phyloP scores from a whole-genome alignment of 2,113 vertebrate genomes.

The Trematomus loennbergii region DNA sequence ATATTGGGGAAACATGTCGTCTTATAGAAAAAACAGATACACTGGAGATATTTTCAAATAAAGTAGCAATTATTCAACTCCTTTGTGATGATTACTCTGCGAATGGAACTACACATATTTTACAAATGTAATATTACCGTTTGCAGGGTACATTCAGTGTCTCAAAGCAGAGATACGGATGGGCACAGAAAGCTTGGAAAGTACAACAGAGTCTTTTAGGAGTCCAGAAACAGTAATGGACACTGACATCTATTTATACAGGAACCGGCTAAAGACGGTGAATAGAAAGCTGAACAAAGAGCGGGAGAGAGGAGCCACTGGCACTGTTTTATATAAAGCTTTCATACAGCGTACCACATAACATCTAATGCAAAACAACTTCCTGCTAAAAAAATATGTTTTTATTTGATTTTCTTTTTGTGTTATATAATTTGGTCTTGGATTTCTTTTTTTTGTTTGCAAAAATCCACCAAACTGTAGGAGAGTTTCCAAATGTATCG shows the following conservation, averaged over 20 bases:
- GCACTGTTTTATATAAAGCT: conserved; percentile 49
- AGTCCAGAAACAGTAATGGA: conserved; percentile 64
- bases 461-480: background rate
- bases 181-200: conserved; percentile 51
- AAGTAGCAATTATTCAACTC: too few species aligned
- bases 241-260: conserved; percentile 78
- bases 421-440: background rate
- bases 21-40: background rate
- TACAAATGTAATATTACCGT: too few species aligned
- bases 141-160: conserved; percentile 1
- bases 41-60: too few species aligned
- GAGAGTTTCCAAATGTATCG: background rate
- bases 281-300: conserved; percentile 70
- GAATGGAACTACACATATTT: conserved; percentile 1
- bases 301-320: conserved; percentile 55
- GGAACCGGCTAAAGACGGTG: conserved; percentile 55
- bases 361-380: conserved; percentile 21
- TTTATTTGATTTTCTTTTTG: background rate
- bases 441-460: background rate
- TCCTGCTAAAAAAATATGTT: background rate
- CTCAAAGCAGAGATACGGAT: conserved; percentile 41
- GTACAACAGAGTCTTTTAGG: conserved; percentile 67
- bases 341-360: conserved; percentile 27
- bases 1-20: background rate
- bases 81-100: background rate